These are phyloP conservation scores for Hippopotamyrus pictus DNA, from an alignment of 2,797 vertebrate species.

Conservation along the genomic window DNA sequence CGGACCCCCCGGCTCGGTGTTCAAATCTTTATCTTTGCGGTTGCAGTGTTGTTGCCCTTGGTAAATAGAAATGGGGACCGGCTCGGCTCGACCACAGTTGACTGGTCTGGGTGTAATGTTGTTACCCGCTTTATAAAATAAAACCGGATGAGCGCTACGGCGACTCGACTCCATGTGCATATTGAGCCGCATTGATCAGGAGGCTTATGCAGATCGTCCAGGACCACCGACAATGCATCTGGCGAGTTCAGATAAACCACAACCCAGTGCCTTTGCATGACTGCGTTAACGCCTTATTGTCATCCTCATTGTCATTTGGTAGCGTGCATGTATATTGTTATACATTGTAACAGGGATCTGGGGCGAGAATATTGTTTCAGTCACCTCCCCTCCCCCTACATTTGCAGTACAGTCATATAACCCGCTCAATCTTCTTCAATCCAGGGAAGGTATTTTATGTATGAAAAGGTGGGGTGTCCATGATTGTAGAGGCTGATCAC, in stretches of 20 bases:
- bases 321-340: neutral
- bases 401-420: conserved; percentile 64
- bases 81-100: neutral
- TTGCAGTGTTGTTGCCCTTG: neutral
- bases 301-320: neutral
- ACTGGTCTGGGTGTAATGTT: neutral
- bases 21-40: neutral
- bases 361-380: conserved; percentile 19
- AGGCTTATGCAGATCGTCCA: neutral
- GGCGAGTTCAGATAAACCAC: conserved; percentile 52
- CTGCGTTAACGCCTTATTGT: neutral
- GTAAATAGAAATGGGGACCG: neutral
- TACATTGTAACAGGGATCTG: neutral
- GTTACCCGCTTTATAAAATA: neutral
- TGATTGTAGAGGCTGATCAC: neutral
- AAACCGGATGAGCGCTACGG: neutral
- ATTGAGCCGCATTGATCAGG: neutral
- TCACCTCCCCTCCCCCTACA: conserved; percentile 59
- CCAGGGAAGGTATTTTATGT: conserved; percentile 1
- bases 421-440: conserved; percentile 18
- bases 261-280: neutral
- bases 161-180: neutral
- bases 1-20: neutral
- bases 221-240: conserved; percentile 24
- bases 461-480: neutral